Evolutionary conservation across 1,140 invertebrate genomes (phyloP).

Genomic region (Saccostrea echinata): DNA sequence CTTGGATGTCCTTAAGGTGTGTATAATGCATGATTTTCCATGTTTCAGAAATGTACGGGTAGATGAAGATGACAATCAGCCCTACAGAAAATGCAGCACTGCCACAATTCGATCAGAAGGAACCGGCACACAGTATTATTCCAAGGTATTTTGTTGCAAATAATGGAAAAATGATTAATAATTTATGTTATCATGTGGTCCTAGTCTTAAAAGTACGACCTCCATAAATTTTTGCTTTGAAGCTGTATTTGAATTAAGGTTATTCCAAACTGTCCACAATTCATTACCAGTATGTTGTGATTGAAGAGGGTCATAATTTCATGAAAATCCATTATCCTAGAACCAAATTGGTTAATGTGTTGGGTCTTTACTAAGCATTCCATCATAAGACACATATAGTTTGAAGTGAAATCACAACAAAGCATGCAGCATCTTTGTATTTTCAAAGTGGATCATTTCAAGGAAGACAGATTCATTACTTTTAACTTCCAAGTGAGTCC

Average conservation of each 20-base stretch:
- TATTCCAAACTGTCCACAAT: too few species aligned
- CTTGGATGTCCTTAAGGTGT: neutral
- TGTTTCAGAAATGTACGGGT: slow-evolving; percentile 61
- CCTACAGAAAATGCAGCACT: slow-evolving; percentile 68
- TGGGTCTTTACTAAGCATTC: neutral
- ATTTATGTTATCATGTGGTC: too few species aligned
- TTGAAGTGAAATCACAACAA: neutral
- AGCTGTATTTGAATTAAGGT: too few species aligned
- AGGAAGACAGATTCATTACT: slow-evolving; percentile 4
- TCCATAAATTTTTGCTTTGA: too few species aligned
- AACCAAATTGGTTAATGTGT: neutral
- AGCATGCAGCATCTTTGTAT: neutral
- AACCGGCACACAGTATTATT: slow-evolving; percentile 67
- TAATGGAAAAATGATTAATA: too few species aligned
- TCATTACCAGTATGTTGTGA: too few species aligned
- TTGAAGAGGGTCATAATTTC: neutral
- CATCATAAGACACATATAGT: neutral
- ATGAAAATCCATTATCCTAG: slow-evolving; percentile 11
- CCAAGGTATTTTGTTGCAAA: slow-evolving; percentile 62
- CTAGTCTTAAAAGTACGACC: too few species aligned
- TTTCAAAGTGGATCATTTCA: neutral
- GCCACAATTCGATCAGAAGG: slow-evolving; percentile 75
- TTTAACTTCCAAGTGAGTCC: neutral
- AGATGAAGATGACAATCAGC: slow-evolving; percentile 58
- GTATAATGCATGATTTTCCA: slow-evolving; percentile 1